Percentiles rank a stretch among this genome's conserved stretches.
These are phyloP conservation scores for Mesitornis unicolor DNA, from an alignment of 2,113 vertebrate genomes.

Conservation along the genomic window DNA sequence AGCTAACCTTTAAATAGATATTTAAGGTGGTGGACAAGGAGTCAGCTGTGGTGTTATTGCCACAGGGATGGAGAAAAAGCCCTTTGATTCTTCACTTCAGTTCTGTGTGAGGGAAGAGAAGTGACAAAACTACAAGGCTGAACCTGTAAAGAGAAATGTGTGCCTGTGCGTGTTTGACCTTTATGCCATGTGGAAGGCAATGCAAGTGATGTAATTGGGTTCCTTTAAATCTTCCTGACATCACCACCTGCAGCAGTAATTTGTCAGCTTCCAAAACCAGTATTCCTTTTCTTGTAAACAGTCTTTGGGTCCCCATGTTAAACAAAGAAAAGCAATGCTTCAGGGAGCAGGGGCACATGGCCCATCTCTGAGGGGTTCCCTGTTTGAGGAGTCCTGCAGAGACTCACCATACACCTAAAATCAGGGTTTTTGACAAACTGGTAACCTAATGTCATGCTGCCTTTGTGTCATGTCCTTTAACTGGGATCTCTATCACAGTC, in stretches of 20 bases:
- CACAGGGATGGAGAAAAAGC: neutral
- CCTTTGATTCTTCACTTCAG: neutral
- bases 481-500: neutral
- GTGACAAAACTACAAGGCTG: neutral
- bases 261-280: neutral
- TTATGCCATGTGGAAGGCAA: neutral
- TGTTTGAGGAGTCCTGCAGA: neutral
- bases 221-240: neutral
- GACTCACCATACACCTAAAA: neutral
- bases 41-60: neutral
- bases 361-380: neutral
- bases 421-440: neutral
- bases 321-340: neutral
- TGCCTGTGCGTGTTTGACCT: neutral
- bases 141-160: neutral
- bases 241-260: neutral
- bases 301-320: neutral
- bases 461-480: accelerated
- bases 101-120: neutral
- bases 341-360: neutral
- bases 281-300: neutral
- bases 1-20: neutral
- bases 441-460: neutral
- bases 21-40: neutral
- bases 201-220: neutral